Conservation (phyloP, 1,140 invertebrate genomes). For the Parapsyche elsis region DNA sequence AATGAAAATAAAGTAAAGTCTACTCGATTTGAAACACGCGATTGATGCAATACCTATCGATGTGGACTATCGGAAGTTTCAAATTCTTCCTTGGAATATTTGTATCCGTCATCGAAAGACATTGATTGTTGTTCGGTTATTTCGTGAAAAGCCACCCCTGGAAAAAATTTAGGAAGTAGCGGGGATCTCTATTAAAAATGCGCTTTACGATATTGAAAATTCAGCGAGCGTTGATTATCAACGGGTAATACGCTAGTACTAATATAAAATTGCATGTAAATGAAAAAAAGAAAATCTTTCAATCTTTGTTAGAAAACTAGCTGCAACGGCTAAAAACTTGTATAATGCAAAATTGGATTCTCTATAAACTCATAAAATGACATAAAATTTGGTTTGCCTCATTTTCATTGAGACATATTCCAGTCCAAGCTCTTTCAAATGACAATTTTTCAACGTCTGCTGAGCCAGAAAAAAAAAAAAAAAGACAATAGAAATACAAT, state of each 20-base stretch:
- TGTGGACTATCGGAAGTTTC: conserved; percentile 1
- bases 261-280: conserved; percentile 1
- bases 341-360: conserved; percentile 69
- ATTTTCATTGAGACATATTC: conserved; percentile 71
- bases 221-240: no score
- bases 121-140: conserved; percentile 19
- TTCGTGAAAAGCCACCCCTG: no score
- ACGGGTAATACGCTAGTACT: no score
- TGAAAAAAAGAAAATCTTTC: not conserved
- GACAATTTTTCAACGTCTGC: conserved; percentile 60
- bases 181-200: no score
- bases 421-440: conserved; percentile 73
- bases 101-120: conserved; percentile 11
- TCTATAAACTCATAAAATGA: conserved; percentile 70
- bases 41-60: no score
- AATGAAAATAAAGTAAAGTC: not conserved
- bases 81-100: conserved; percentile 25
- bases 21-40: not conserved
- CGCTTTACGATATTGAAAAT: no score
- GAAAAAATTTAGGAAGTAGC: no score
- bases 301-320: conserved; percentile 71
- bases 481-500: not conserved
- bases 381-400: conserved; percentile 73
- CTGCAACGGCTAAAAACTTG: conserved; percentile 76
- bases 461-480: conserved; percentile 64